Base-by-base conservation (phyloP, 2,113 vertebrate species). In the Aix galericulata region DNA sequence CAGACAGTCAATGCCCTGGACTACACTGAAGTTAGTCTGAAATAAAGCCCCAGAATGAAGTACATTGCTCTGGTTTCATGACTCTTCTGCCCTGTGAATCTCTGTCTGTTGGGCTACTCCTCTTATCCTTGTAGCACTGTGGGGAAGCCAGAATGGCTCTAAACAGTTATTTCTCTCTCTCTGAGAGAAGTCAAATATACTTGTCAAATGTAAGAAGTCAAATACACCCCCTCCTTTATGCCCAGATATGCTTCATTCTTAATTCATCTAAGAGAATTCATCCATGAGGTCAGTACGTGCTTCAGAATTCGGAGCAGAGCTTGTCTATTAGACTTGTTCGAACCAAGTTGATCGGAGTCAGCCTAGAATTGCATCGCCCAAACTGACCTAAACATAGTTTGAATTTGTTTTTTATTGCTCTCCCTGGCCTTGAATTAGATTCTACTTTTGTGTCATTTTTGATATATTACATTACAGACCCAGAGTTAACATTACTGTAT, bases 1-100 rank as follows among this genome's bases (percentile, higher is more conserved):
- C 0, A 6, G 12, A 23, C 20, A 62, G 46, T 27, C 0, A 0
- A 6, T 82, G 29, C 6, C 59, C 52, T 56, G 27, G 6, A 2
- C 26, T 5, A 16, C 46, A 27, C 5, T 50, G 66, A 44, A 67
- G 21, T 32, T 46, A 44, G 42, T 67, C 31, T 67, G 42, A 56
- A 60, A 40, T 59, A 63, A 71, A 8, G 1, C 4, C 60, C 8
- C 21, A 27, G 22, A 22, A 66, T 55, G 4, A 26, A 18, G 8
- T 26, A 3, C 17, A 3, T 1, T 42, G 22, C 31, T 87, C 84
- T 74, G 27, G 13, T 82, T 80, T 80, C 75, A 27, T 5, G 2
- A 29, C 64, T 67, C 27, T 31, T 20, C 58, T 34, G 32, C 58
- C n/a, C 18, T 42, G 27, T 66, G 63, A 60, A 7, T 58, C 55